A percentile compares a stretch with the other conserved stretches of the same genome.
These are phyloP conservation scores for Synaphobranchus kaupii DNA, from an alignment of 2,797 vertebrate species.

Conservation along the genomic window DNA sequence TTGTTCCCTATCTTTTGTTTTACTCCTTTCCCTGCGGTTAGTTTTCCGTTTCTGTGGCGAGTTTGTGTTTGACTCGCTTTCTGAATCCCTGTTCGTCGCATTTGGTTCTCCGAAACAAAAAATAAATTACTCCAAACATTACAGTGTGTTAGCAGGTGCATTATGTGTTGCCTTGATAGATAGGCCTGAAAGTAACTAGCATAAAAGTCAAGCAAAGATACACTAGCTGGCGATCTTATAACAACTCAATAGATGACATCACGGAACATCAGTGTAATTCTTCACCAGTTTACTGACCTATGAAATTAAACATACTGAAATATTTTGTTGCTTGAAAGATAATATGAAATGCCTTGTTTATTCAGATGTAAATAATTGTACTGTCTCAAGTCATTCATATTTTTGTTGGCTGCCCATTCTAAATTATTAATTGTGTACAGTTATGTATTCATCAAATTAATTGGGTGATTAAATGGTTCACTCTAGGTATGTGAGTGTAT, in stretches of 20 bases:
- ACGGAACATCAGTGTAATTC: background rate
- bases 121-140: too few relatives aligned
- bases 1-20: too few relatives aligned
- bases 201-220: too few relatives aligned
- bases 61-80: too few relatives aligned
- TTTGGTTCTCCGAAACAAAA: too few relatives aligned
- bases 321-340: background rate
- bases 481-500: background rate
- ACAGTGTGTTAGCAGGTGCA: too few relatives aligned
- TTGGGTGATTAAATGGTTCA: background rate
- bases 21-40: too few relatives aligned
- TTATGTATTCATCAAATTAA: conserved; percentile 6
- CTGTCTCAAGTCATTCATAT: background rate
- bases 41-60: too few relatives aligned
- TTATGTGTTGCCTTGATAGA: too few relatives aligned
- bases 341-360: background rate
- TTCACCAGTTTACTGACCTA: background rate
- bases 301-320: conserved; percentile 4
- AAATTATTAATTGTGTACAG: background rate
- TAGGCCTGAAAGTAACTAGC: too few relatives aligned
- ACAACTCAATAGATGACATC: background rate
- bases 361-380: background rate
- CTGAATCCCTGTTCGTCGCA: too few relatives aligned
- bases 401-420: background rate
- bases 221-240: background rate